A percentile compares a stretch with the other conserved stretches of the same genome.
These are phyloP conservation scores for Jordanella pulchra DNA, from an alignment of 2,797 vertebrate genomes.

Conservation along the genomic window DNA sequence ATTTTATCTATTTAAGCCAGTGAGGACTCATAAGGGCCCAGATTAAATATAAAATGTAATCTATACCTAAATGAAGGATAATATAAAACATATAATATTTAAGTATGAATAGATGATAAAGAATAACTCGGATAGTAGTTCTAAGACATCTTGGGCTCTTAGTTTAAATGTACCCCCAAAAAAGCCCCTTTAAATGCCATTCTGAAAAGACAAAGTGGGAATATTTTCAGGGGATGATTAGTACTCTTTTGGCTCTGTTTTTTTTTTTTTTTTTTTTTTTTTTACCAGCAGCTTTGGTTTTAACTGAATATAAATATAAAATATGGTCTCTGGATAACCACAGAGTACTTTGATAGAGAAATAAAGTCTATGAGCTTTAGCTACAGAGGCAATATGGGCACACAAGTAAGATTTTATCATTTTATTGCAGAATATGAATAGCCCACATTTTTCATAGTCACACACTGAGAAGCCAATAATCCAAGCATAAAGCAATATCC, in stretches of 20 bases:
- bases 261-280: slow-evolving; percentile 3
- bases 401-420: neutral
- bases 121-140: slow-evolving; percentile 1
- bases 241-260: neutral
- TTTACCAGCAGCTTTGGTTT: neutral
- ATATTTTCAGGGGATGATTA: neutral
- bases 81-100: neutral
- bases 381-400: neutral
- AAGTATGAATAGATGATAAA: slow-evolving; percentile 1
- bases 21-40: neutral
- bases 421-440: neutral
- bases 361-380: neutral
- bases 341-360: neutral
- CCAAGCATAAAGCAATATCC: neutral
- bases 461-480: neutral
- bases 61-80: slow-evolving; percentile 5
- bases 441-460: neutral
- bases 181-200: neutral
- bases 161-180: neutral
- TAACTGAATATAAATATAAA: neutral
- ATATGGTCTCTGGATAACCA: neutral
- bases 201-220: neutral
- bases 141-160: neutral
- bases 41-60: neutral
- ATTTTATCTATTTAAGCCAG: neutral